These are phyloP conservation scores for Lutjanus erythropterus DNA, from an alignment of 2,113 vertebrate species.

Conservation along the genomic window DNA sequence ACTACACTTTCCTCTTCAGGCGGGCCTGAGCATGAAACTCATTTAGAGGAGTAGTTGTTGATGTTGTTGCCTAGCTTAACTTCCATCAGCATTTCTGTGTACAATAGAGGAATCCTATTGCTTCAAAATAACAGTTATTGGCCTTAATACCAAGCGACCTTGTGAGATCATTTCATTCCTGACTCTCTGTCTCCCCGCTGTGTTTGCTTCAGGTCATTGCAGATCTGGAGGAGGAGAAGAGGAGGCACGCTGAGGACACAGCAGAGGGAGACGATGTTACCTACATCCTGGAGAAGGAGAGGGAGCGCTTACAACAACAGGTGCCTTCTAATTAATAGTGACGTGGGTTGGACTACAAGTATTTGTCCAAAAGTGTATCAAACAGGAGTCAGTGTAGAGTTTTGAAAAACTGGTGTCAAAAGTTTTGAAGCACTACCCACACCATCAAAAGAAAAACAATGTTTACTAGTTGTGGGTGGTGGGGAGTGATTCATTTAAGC, in stretches of 20 bases:
- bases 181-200: constrained; percentile 24
- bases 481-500: too few relatives aligned
- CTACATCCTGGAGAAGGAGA: constrained; percentile 97
- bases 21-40: not conserved
- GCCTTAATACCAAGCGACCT: not conserved
- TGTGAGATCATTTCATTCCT: not conserved
- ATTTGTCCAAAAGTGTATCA: not conserved
- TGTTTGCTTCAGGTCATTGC: constrained; percentile 90
- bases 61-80: not conserved
- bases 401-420: not conserved
- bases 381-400: not conserved
- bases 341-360: not conserved
- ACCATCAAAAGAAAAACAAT: not conserved
- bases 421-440: too few relatives aligned
- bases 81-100: not conserved
- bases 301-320: constrained; percentile 96
- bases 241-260: constrained; percentile 95
- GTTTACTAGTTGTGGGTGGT: too few relatives aligned
- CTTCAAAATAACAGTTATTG: not conserved
- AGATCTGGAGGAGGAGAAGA: constrained; percentile 95
- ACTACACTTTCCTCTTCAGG: constrained; percentile 15
- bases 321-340: constrained; percentile 69
- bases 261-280: constrained; percentile 98
- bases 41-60: not conserved
- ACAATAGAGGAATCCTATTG: not conserved